A percentile compares a stretch with the other conserved stretches of the same genome.
These are phyloP conservation scores for Schizopygopsis malacanthus DNA, from an alignment of 2,797 vertebrate species.

Conservation along the genomic window DNA sequence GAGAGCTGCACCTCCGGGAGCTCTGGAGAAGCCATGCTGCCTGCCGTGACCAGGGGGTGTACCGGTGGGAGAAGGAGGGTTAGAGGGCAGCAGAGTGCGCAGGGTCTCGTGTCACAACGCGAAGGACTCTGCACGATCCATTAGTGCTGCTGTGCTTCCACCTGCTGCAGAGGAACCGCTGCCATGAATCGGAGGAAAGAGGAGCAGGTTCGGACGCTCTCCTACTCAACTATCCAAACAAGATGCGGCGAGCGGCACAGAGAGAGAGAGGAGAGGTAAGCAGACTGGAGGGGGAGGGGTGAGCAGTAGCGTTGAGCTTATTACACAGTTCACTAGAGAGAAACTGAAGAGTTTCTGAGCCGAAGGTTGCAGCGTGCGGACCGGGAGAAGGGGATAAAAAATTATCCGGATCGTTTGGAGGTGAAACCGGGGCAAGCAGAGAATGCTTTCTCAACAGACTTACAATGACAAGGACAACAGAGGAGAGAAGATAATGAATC, in stretches of 20 bases:
- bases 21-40: slow-evolving; percentile 60
- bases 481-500: background rate
- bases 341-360: slow-evolving; percentile 43
- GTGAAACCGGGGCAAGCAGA: background rate
- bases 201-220: slow-evolving; percentile 28
- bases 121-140: slow-evolving; percentile 34
- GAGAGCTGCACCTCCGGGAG: slow-evolving; percentile 43
- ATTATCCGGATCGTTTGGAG: background rate
- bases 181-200: slow-evolving; percentile 45
- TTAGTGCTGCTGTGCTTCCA: slow-evolving; percentile 36
- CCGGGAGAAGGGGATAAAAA: background rate
- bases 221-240: slow-evolving; percentile 52
- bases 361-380: background rate
- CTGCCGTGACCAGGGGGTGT: slow-evolving; percentile 43
- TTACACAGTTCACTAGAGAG: slow-evolving; percentile 55
- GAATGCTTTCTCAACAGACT: background rate
- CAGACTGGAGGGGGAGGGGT: slow-evolving; percentile 57
- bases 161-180: slow-evolving; percentile 45
- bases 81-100: slow-evolving; percentile 37
- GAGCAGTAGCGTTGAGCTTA: slow-evolving; percentile 44
- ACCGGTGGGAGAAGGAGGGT: slow-evolving; percentile 33
- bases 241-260: slow-evolving; percentile 19
- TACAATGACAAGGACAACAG: background rate
- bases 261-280: slow-evolving; percentile 41
- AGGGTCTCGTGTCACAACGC: slow-evolving; percentile 42